Base-by-base conservation (phyloP, 2,113 vertebrate genomes). In the Cheirogaleus medius region DNA sequence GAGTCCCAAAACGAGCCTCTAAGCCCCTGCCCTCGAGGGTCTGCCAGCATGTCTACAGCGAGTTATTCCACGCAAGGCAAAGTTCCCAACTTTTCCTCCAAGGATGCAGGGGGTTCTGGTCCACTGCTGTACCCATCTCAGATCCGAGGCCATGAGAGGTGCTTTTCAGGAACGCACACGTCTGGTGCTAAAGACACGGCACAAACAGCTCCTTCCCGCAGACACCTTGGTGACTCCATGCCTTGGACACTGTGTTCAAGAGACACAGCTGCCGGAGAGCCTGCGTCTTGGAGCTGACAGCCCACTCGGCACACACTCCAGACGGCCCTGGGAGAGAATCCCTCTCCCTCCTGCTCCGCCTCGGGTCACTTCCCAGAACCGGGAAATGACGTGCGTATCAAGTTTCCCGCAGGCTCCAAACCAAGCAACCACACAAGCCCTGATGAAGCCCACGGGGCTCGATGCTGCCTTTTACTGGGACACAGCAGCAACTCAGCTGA, bases 401-500 rank as follows among this genome's bases (percentile, higher is more conserved):
- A 52, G 18, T 78, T 80, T 91, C 60, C 90, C 21, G 60, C n/a
- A 27, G 5, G 10, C 52, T 86, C 47, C 80, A 92, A 71, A 89
- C 32, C 42, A 73, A 80, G n/a, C n/a, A 66, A 54, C n/a, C 58
- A 39, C 66, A n/a, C 20, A 29, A 29, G 60, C 39, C 39, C 6
- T 44, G 5, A 37, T 4, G 37, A 78, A 95, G 64, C 71, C 87
- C 64, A 15, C 44, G 54, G 66, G 1, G 37, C 66, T 21, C 54
- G 32, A 32, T 1, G 8, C 85, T 69, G 69, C n/a, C 92, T 96
- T 95, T 66, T 58, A 86, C 56, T 90, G 86, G 93, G 68, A 98
- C 98, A 98, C 76, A 95, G 89, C 91, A 95, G 95, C 87, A 77
- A 90, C 81, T 86, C 97, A 96, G 97, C 91, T 97, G 95, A 94